Conservation (phyloP, 2,113 vertebrate genomes). For the Probosciger aterrimus region DNA sequence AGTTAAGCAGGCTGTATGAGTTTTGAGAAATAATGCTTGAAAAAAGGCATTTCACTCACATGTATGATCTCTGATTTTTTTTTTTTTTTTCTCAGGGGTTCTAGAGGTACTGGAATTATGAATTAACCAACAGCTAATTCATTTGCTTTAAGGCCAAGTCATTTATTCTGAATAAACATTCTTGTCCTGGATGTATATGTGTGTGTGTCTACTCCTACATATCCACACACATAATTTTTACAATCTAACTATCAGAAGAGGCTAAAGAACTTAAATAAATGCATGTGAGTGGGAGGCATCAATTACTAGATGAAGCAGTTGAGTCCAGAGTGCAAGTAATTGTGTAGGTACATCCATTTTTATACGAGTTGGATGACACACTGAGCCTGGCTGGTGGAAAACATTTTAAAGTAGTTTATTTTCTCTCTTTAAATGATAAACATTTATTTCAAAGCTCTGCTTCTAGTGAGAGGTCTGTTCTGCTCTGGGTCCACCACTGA, state of each 20-base stretch:
- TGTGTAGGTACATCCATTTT: slow-evolving; percentile 37
- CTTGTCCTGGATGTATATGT: not conserved
- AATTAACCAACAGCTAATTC: not conserved
- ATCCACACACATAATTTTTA: not conserved
- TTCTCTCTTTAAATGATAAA: not conserved
- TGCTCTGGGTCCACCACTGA: not conserved
- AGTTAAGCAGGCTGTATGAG: not conserved
- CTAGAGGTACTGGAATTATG: not conserved
- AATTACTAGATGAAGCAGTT: not conserved
- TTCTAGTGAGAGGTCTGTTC: not conserved
- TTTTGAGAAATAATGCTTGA: not conserved
- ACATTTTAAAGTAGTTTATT: not conserved
- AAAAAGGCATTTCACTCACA: not conserved
- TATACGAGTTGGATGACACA: not conserved
- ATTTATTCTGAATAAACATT: slow-evolving; percentile 6
- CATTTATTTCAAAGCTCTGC: not conserved
- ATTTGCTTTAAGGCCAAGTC: not conserved
- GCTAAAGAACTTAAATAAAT: slow-evolving; percentile 24
- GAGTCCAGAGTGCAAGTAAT: slow-evolving; percentile 42
- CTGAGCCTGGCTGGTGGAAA: slow-evolving; percentile 1
- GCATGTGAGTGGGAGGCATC: not conserved
- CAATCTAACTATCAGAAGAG: not conserved
- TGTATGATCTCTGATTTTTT: not conserved
- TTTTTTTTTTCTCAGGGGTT: not conserved
- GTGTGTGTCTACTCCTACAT: slow-evolving; percentile 5